Evolutionary conservation across 2,113 vertebrate genomes (phyloP), one percentile per base, ranked within the genome.

Genomic region (Hucho hucho): DNA sequence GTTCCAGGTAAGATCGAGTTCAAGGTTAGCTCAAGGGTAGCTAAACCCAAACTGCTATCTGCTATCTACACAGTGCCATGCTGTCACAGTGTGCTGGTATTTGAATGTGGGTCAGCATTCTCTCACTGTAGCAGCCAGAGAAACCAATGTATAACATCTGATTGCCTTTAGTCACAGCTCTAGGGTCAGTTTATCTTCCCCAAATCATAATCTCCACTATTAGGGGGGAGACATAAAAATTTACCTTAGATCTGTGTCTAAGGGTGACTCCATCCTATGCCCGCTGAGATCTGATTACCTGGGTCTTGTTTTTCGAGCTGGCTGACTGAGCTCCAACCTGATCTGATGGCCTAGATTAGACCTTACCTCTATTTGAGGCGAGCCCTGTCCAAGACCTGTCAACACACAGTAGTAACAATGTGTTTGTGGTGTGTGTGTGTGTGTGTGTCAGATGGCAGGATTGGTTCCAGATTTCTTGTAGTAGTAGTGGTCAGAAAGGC

Each of bases 391-490:
- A 46, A 72, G 32, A 67, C 12, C 79, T 74, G 66, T 43, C 32
- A 43, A 43, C 43, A n/a, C n/a, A 7, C 26, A 67, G 20, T 20
- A 32, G 14, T 67, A 11, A 11, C 9, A 3, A 1, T 29, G 28
- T 28, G 26, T 28, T 2, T 28, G 3, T 28, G 26, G 37, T 22
- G n/a, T 69, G 46, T 84, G 25, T 61, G 18, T 28, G 20, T 72
- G 4, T 72, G 32, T 37, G 6, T 76, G 28, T 11, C 47, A 70
- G 69, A n/a, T 1, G 28, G 28, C 66, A 75, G 73, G 75, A 86
- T 78, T 47, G 22, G 2, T 81, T 86, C 80, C 84, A 89, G 84
- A 88, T 84, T 79, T 75, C 72, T 4, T 69, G 72, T 65, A 70
- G 22, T 4, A 66, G 72, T 65, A 70, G 20, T 56, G 74, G 75